phyloP scores from a whole-genome alignment of 1,140 invertebrate species.

The Phthorimaea operculella region DNA sequence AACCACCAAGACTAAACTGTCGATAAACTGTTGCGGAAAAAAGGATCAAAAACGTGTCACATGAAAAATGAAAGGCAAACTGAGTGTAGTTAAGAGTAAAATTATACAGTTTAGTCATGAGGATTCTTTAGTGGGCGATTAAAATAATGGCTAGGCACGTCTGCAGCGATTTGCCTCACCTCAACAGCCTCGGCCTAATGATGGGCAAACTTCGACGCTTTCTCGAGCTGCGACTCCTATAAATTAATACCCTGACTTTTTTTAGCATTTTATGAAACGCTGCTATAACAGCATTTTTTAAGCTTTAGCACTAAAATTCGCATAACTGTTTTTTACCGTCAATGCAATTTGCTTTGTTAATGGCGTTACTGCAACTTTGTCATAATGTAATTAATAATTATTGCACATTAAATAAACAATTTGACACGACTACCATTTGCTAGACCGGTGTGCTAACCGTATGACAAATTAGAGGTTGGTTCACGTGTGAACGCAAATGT shows the following conservation, averaged over 20 bases:
- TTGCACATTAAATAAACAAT: too few species aligned
- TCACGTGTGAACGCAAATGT: background rate
- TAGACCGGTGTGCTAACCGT: too few species aligned
- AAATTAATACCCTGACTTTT: background rate
- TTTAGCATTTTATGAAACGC: too few species aligned
- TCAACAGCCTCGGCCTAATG: background rate
- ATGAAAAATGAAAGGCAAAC: background rate
- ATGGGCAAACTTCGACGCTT: constrained; percentile 2
- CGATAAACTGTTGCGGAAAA: too few species aligned
- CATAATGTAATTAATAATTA: too few species aligned
- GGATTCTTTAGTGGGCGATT: background rate
- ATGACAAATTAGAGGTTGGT: background rate
- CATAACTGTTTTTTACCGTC: too few species aligned
- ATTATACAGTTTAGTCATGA: constrained; percentile 1
- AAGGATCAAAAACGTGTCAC: background rate
- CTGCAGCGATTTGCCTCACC: constrained; percentile 2
- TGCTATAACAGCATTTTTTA: too few species aligned
- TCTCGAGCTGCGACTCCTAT: background rate
- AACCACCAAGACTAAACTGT: too few species aligned
- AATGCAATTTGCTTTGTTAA: too few species aligned
- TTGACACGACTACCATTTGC: too few species aligned
- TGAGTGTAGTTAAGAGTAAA: background rate
- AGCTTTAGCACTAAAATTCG: too few species aligned
- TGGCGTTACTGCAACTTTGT: too few species aligned
- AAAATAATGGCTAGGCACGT: constrained; percentile 4